These are phyloP conservation scores for Brachyrhaphis roseni DNA, from an alignment of 2,797 vertebrate species.

Conservation along the genomic window DNA sequence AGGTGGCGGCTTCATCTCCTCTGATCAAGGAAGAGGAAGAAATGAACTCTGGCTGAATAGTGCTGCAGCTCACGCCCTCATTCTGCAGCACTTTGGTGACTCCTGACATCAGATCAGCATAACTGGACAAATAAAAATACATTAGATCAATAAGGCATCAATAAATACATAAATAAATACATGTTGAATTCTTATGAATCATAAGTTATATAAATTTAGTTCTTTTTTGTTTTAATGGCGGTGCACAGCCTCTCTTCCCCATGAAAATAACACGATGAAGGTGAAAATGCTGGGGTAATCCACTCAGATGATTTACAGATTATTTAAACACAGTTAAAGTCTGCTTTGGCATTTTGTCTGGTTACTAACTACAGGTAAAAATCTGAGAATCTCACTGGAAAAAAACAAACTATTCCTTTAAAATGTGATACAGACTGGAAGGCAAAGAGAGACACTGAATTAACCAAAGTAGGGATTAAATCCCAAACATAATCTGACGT, in stretches of 20 bases:
- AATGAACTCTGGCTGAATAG: slow-evolving; percentile 80
- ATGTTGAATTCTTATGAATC: too few relatives aligned
- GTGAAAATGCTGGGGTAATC: too few relatives aligned
- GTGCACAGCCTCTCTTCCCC: background rate
- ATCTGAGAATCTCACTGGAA: background rate
- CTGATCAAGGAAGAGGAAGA: background rate
- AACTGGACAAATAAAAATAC: slow-evolving; percentile 44
- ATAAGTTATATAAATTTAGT: too few relatives aligned
- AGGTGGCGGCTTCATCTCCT: background rate
- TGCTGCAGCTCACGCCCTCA: slow-evolving; percentile 76
- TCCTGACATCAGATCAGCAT: slow-evolving; percentile 59
- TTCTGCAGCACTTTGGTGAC: slow-evolving; percentile 71
- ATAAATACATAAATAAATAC: background rate
- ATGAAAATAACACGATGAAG: background rate
- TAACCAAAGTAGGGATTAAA: background rate
- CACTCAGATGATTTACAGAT: too few relatives aligned
- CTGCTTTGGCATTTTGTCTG: too few relatives aligned
- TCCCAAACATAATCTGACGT: background rate
- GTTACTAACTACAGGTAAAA: too few relatives aligned
- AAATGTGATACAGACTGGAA: background rate
- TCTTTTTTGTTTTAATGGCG: too few relatives aligned
- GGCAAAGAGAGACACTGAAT: background rate
- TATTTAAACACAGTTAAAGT: too few relatives aligned
- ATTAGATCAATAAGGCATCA: background rate
- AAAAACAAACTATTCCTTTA: background rate